These are phyloP conservation scores for Agrotis puta DNA, from an alignment of 2,888 invertebrate species.

Conservation along the genomic window DNA sequence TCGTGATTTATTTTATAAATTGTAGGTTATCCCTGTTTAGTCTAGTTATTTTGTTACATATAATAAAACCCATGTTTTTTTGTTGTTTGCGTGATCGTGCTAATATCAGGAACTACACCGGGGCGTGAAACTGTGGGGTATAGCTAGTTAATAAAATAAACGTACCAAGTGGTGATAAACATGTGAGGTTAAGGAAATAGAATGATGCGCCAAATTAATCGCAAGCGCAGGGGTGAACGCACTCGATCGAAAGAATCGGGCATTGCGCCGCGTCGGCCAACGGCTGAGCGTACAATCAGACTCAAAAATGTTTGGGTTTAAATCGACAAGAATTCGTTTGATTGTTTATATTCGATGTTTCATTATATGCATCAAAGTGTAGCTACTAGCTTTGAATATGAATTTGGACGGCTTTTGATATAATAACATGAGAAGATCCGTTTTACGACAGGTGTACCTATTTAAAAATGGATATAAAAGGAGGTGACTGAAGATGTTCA, in stretches of 20 bases:
- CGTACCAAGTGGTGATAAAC: conserved; percentile 1
- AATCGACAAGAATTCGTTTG: not conserved
- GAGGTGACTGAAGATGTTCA: no score
- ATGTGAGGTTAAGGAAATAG: conserved; percentile 60
- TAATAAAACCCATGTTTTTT: no score
- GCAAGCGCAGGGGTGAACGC: conserved; percentile 71
- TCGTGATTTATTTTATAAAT: conserved; percentile 42
- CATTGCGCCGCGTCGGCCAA: conserved; percentile 34
- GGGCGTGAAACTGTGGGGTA: no score
- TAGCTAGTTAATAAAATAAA: conserved; percentile 26
- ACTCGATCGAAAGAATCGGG: conserved; percentile 63
- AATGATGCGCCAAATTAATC: conserved; percentile 66
- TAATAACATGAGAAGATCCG: no score
- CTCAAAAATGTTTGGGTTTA: not conserved
- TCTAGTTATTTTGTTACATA: no score
- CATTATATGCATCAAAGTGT: not conserved
- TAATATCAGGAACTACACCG: no score
- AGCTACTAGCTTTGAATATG: no score
- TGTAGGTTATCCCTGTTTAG: conserved; percentile 17
- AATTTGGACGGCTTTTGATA: no score
- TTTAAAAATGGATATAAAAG: no score
- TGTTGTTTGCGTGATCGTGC: no score
- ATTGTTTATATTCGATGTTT: not conserved
- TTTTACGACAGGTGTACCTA: no score
- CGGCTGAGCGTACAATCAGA: conserved; percentile 26